A percentile compares a stretch with the other conserved stretches of the same genome.
These are phyloP conservation scores for Sinohyriopsis cumingii DNA, from an alignment of 2,888 invertebrate species.

Conservation along the genomic window DNA sequence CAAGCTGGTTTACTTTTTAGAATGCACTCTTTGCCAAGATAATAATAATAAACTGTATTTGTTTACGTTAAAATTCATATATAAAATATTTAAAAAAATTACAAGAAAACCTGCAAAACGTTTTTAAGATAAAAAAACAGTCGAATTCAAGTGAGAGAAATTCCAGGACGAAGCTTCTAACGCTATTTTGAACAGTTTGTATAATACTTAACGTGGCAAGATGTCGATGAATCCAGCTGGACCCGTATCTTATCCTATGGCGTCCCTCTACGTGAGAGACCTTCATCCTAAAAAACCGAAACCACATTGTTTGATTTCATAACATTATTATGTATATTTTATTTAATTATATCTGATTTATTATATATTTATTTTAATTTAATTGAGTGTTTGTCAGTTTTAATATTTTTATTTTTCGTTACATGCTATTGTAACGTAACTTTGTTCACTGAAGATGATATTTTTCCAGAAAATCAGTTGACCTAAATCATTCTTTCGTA, in stretches of 20 bases:
- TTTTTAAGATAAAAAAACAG: slow-evolving; percentile 43
- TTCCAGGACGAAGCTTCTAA: slow-evolving; percentile 22
- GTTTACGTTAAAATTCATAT: slow-evolving; percentile 40
- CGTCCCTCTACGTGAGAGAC: slow-evolving; percentile 99
- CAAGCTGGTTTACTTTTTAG: too few relatives aligned
- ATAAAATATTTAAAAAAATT: slow-evolving; percentile 64
- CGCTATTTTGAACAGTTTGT: slow-evolving; percentile 40
- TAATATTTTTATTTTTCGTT: too few relatives aligned
- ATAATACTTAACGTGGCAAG: slow-evolving; percentile 20
- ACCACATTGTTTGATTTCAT: slow-evolving; percentile 99
- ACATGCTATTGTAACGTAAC: too few relatives aligned
- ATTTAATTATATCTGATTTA: too few relatives aligned
- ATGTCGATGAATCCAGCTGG: slow-evolving; percentile 52
- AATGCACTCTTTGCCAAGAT: too few relatives aligned
- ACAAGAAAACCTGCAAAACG: slow-evolving; percentile 63
- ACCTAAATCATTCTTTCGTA: too few relatives aligned
- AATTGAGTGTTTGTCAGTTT: too few relatives aligned
- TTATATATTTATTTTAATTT: too few relatives aligned
- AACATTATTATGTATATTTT: too few relatives aligned
- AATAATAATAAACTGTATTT: too few relatives aligned
- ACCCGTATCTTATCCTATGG: slow-evolving; percentile 74
- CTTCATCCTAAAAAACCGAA: slow-evolving; percentile 98
- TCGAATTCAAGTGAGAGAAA: slow-evolving; percentile 26
- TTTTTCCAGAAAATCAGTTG: too few relatives aligned
- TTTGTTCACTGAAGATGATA: too few relatives aligned